Evolutionary conservation across 2,888 invertebrate species (phyloP), one percentile per base, ranked within the genome.

Genomic region (Nymphalis polychloros): DNA sequence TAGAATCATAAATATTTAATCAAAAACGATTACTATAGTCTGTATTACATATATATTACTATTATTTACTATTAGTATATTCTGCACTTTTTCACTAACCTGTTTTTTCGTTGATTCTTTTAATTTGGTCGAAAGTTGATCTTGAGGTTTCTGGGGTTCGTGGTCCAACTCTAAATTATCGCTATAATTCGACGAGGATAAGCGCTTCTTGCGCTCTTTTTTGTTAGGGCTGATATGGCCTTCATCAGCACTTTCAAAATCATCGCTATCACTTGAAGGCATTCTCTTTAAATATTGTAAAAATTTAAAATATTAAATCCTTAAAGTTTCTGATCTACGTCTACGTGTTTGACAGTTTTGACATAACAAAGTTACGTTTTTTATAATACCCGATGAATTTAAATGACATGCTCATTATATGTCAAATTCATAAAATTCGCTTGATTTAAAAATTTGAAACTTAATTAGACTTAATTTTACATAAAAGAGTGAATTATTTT

Each of bases 201-300:
- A 76, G 50, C 88, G 82, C 73, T 88, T 87, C 64, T 87, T 88
- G 68, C 87, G 83, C 63, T 85, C 88, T 66, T 85, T 87, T 76
- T 84, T 89, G 55, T 85, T 84, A 27, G 82, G 77, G 62, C 75
- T 83, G 19, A 84, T 86, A 20, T 88, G 87, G 47, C 95, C 95
- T 79, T 96, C 96, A 77, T 96, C 96, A 6, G 96, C 96, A 87
- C 96, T 96, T 85, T 96, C 95, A 81, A 96, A 96, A 80, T 94
- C 95, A 78, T 96, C 96, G 84, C 95, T 96, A 73, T 96, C 96
- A 74, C 96, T 96, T 48, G 95, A 94, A 78, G 94, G 94, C 96
- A 96, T 96, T 69, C n/a, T 64, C 27, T 13, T 17, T 46, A 49
- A 63, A 47, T 60, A 59, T 52, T 53, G 23, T 31, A 50, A 31